Conservation (phyloP, 2,888 invertebrate species). For the Empis livida region DNA sequence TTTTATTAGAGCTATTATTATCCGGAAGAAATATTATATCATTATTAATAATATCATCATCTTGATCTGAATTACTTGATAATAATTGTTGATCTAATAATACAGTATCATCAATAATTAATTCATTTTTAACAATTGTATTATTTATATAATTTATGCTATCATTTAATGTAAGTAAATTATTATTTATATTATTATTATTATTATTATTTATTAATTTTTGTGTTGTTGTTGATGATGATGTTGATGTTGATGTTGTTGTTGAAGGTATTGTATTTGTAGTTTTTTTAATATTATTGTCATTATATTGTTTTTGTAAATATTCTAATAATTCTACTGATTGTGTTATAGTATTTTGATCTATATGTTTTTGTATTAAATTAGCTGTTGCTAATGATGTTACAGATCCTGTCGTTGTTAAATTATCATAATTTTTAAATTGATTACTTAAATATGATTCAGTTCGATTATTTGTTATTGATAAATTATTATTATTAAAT, state of each 20-base stretch:
- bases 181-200: neutral
- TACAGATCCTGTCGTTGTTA: slow-evolving; percentile 11
- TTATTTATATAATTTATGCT: slow-evolving; percentile 6
- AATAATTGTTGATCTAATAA: neutral
- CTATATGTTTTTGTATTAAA: slow-evolving; percentile 46
- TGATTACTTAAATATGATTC: slow-evolving; percentile 10
- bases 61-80: neutral
- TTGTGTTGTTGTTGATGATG: slow-evolving; percentile 1
- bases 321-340: slow-evolving; percentile 52
- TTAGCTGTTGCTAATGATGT: slow-evolving; percentile 36
- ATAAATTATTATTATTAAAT: no score
- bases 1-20: slow-evolving; percentile 22
- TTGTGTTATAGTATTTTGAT: slow-evolving; percentile 53
- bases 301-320: slow-evolving; percentile 29
- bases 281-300: slow-evolving; percentile 6
- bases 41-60: neutral
- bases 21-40: neutral
- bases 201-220: neutral
- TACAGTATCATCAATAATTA: slow-evolving; percentile 25
- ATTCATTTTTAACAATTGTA: slow-evolving; percentile 23
- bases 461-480: no score
- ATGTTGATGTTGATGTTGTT: slow-evolving; percentile 3
- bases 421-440: slow-evolving; percentile 23
- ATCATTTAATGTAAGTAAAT: neutral
- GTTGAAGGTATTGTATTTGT: neutral